Percentiles rank a stretch among this genome's conserved stretches.
Conservation (phyloP, 1,140 invertebrate genomes). For the Globodera ellingtonae region DNA sequence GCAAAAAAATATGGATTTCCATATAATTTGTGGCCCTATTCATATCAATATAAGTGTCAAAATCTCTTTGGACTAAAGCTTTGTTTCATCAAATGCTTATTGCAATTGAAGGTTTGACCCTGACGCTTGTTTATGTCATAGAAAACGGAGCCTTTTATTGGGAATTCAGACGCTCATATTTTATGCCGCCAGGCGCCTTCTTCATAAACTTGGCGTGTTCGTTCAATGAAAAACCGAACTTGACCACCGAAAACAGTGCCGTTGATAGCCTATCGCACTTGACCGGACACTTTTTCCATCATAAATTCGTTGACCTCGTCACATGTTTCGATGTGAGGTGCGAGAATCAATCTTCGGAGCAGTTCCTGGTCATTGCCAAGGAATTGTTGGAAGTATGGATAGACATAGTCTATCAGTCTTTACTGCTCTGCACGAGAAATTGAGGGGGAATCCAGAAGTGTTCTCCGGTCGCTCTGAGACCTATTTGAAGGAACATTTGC, state of each 20-base stretch:
- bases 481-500: no score
- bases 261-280: not conserved
- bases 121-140: conserved; percentile 27
- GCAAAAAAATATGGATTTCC: no score
- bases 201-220: not conserved
- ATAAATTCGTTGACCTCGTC: not conserved
- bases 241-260: not conserved
- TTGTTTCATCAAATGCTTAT: not conserved
- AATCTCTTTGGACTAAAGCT: not conserved
- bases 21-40: no score
- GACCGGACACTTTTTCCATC: not conserved
- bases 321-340: not conserved
- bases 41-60: no score
- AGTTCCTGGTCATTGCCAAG: not conserved
- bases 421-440: no score
- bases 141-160: conserved; percentile 10
- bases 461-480: no score
- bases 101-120: conserved; percentile 14
- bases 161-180: conserved; percentile 13
- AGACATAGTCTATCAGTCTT: no score
- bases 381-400: not conserved
- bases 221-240: not conserved
- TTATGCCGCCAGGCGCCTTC: not conserved
- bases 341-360: not conserved
- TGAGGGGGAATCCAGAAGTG: no score